Evolutionary conservation across 2,797 vertebrate genomes (phyloP), one percentile per base, ranked within the genome.

Genomic region (Dipus sagitta): DNA sequence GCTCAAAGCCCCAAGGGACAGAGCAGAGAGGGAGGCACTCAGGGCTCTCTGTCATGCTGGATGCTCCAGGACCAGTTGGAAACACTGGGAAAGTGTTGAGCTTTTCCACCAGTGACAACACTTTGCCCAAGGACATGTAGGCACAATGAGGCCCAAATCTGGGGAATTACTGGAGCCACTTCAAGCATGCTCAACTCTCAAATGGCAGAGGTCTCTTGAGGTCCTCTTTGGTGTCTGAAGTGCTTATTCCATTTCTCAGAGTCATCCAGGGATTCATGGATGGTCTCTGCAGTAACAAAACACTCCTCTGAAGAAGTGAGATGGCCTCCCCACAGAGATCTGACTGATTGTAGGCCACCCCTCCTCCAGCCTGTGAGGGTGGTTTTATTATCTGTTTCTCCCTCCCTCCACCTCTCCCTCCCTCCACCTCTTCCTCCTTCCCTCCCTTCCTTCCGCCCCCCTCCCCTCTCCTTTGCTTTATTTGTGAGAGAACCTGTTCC

Each of bases 231-330:
- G 17, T 58, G 87, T 67, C 18, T 47, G 28, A 76, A 58, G 64
- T 32, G 28, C 62, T 65, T 68, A 21, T 20, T 11, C 30, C 47
- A 38, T 23, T 13, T 75, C 54, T 58, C 26, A 28, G 67, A n/a
- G 60, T 60, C 80, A 42, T 75, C 3, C 8, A 64, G 58, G 5
- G 52, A 21, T 72, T 7, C 12, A 77, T n/a, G 3, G 3, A 86
- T n/a, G 60, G 68, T 20, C 65, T 67, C 30, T 7, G 18, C 1
- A 4, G 10, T 38, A 11, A 71, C 34, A n/a, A 47, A 68, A 88
- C 3, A 20, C 28, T 38, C 54, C 20, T 0, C 47, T 6, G n/a
- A 4, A 17, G 52, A 26, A 20, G 14, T 1, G 15, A 74, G 58
- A 47, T n/a, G 32, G 8, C 3, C 9, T n/a, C n/a, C 17, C 38